Evolutionary conservation across 2,113 vertebrate genomes (phyloP), one percentile per base, ranked within the genome.

Genomic region (Seriola quinqueradiata): DNA sequence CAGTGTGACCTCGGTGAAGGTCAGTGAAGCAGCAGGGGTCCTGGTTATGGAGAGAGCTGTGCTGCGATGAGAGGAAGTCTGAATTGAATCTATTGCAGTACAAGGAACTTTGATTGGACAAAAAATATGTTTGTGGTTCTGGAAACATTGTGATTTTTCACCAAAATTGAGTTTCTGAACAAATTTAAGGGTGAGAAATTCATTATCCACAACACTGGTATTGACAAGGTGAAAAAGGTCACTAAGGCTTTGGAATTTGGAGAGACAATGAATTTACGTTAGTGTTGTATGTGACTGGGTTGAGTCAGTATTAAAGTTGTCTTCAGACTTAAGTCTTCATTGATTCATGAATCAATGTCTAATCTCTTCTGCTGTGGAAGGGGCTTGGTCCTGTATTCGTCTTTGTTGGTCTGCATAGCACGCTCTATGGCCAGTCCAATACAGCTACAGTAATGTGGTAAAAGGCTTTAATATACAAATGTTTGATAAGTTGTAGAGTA

Each of bases 1-100:
- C 5, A 25, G 42, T 28, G 28, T 21, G 40, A 36, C 2, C 8
- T 6, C 21, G 44, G 23, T 78, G 82, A 84, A 68, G 82, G 82
- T 84, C 75, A 74, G 38, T 40, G 64, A 57, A 44, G 34, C 23
- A 40, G 32, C 44, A 72, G 68, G 38, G 50, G 23, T 23, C 23
- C 23, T 44, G 25, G 57, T 54, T 23, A 42, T 34, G 21, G 66
- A 13, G 54, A 32, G 54, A 34, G 55, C 17, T 46, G 32, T 59
- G n/a, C 38, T 46, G 58, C 46, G 36, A 54, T 70, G 50, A 48
- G 40, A 8, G 8, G 8, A 42, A 42, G 8, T 42, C 40, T 42
- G 10, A 42, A 42, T 11, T 8, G 8, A 42, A 42, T 42, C 8
- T 42, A 42, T 42, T 9, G 40, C 40, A 42, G 40, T 42, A 42